phyloP scores from a whole-genome alignment of 2,888 invertebrate species.

The Chorisops tibialis region DNA sequence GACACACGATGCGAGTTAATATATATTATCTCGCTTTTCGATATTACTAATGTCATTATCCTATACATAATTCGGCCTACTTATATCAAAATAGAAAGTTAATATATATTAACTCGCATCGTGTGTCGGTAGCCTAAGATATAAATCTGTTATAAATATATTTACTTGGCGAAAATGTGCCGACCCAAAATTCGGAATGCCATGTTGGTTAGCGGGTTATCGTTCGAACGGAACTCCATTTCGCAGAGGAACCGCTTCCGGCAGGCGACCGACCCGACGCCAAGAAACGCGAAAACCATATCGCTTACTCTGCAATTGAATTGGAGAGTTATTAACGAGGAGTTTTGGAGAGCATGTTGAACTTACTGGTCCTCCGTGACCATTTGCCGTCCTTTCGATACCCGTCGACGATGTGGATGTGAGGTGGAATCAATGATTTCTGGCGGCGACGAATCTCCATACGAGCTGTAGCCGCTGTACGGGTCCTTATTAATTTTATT shows the following conservation, averaged over 20 bases:
- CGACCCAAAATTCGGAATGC: conserved; percentile 49
- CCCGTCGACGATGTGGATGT: conserved; percentile 6
- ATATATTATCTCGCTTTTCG: too few species aligned
- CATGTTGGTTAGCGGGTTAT: conserved; percentile 47
- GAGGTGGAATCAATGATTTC: conserved; percentile 8
- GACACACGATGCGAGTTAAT: too few species aligned
- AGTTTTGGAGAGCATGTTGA: not conserved
- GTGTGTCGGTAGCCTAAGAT: too few species aligned
- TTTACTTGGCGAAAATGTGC: conserved; percentile 46
- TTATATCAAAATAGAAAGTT: too few species aligned
- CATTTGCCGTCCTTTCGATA: conserved; percentile 14
- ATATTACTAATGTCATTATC: too few species aligned
- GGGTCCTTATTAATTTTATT: too few species aligned
- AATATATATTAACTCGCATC: too few species aligned
- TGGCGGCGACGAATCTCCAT: conserved; percentile 27
- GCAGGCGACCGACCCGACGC: conserved; percentile 49
- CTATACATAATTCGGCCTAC: too few species aligned
- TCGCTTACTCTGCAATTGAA: conserved; percentile 44
- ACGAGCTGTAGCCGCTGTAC: conserved; percentile 33
- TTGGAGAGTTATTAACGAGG: not conserved
- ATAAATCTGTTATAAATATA: too few species aligned
- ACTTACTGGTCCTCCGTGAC: conserved; percentile 44
- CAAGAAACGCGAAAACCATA: conserved; percentile 49
- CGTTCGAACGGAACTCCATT: conserved; percentile 52
- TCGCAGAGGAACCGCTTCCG: conserved; percentile 56